Evolutionary conservation across 2,888 invertebrate species (phyloP).

Genomic region (Xestia rhomboidea): DNA sequence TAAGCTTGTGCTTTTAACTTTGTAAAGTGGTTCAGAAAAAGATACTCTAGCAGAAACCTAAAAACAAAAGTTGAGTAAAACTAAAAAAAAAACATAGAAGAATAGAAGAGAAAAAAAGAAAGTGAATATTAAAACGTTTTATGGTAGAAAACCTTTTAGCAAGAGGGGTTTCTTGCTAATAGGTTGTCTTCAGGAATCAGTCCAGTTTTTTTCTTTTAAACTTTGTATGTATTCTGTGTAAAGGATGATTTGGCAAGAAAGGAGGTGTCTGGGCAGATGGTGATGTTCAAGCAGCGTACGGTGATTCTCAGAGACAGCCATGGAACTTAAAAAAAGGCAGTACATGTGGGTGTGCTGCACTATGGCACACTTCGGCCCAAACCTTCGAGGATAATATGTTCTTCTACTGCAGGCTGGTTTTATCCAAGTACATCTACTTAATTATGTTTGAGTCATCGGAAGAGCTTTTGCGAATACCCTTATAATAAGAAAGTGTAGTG

Average conservation of each 20-base stretch:
- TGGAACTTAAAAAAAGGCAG: neutral
- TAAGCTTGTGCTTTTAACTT: neutral
- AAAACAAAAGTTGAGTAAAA: neutral
- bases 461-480: neutral
- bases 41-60: neutral
- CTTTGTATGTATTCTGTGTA: too few relatives aligned
- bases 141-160: neutral
- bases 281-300: neutral
- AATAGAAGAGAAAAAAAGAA: neutral
- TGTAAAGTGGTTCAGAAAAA: neutral
- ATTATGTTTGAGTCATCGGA: constrained; percentile 1
- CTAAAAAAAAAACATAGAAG: too few relatives aligned
- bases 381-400: neutral
- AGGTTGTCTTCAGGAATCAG: neutral
- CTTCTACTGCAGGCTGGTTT: neutral
- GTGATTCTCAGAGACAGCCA: neutral
- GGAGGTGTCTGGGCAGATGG: neutral
- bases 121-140: neutral
- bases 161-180: neutral
- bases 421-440: neutral
- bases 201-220: too few relatives aligned
- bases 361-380: neutral
- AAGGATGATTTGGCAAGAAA: too few relatives aligned
- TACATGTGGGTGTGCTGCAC: neutral
- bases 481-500: neutral